Evolutionary conservation across 2,888 invertebrate genomes (phyloP).

Genomic region (Tiliacea citrago): DNA sequence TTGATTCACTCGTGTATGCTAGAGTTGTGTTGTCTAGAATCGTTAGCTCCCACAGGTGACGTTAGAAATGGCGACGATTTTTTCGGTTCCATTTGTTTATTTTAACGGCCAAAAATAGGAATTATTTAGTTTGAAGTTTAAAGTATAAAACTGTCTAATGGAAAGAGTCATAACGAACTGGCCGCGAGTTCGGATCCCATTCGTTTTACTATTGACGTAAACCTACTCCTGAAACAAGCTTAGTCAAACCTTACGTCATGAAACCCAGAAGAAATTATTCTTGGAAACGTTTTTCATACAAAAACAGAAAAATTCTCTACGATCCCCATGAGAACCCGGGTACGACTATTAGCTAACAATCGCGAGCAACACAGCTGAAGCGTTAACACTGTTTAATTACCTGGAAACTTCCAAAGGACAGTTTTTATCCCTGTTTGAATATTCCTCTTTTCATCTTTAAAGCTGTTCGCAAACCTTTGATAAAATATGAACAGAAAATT

Average conservation of each 20-base stretch:
- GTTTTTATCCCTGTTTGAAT: conserved; percentile 59
- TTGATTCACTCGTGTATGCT: conserved; percentile 6
- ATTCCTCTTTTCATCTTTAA: conserved; percentile 49
- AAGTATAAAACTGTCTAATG: background rate
- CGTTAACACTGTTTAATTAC: conserved; percentile 63
- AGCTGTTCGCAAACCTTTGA: conserved; percentile 50
- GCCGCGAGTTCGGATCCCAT: background rate
- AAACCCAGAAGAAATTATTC: background rate
- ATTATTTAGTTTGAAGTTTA: background rate
- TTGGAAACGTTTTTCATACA: background rate
- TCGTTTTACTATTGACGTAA: background rate
- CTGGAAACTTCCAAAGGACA: conserved; percentile 56
- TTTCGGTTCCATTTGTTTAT: conserved; percentile 10
- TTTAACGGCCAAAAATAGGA: background rate
- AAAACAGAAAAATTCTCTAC: background rate
- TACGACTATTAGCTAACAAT: conserved; percentile 19
- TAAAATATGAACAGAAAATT: conserved; percentile 36
- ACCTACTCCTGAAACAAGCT: background rate
- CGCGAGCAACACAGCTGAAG: conserved; percentile 29
- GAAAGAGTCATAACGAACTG: no score
- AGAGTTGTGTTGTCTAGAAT: background rate
- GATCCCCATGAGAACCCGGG: conserved; percentile 26
- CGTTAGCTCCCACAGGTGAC: background rate
- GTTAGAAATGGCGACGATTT: background rate
- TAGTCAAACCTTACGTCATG: background rate